Conservation (phyloP, 2,113 vertebrate genomes). For the Galemys pyrenaicus region DNA sequence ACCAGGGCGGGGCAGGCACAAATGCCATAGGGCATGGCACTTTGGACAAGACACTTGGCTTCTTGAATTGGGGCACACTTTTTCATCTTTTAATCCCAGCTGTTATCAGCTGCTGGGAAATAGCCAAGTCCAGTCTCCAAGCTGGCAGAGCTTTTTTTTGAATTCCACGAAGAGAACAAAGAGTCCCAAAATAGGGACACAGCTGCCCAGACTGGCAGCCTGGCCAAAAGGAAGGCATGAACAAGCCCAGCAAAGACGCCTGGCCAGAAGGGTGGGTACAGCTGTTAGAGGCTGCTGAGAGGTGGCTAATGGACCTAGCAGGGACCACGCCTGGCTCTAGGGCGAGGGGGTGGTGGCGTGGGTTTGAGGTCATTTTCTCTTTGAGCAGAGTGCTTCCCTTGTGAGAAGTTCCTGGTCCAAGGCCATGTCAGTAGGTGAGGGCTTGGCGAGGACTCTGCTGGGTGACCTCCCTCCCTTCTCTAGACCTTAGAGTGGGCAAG, state of each 20-base stretch:
- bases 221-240: neutral
- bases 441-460: neutral
- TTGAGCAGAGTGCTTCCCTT: neutral
- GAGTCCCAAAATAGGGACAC: slow-evolving; percentile 43
- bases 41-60: neutral
- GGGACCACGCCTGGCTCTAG: neutral
- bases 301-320: neutral
- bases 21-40: neutral
- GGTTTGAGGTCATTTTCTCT: neutral
- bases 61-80: neutral
- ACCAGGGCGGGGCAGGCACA: neutral
- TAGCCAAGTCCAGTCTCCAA: neutral
- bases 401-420: neutral
- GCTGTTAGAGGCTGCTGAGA: neutral
- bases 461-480: neutral
- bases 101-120: slow-evolving; percentile 61
- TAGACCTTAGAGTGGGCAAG: neutral
- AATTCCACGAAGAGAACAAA: slow-evolving; percentile 68
- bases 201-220: slow-evolving; percentile 48
- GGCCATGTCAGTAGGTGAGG: neutral
- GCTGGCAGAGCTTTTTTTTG: slow-evolving; percentile 37
- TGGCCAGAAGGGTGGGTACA: neutral
- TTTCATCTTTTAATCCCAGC: slow-evolving; percentile 65
- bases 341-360: neutral
- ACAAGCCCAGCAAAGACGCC: neutral